These are phyloP conservation scores for Cochlearius cochlearius DNA, from an alignment of 2,113 vertebrate genomes.

Conservation along the genomic window DNA sequence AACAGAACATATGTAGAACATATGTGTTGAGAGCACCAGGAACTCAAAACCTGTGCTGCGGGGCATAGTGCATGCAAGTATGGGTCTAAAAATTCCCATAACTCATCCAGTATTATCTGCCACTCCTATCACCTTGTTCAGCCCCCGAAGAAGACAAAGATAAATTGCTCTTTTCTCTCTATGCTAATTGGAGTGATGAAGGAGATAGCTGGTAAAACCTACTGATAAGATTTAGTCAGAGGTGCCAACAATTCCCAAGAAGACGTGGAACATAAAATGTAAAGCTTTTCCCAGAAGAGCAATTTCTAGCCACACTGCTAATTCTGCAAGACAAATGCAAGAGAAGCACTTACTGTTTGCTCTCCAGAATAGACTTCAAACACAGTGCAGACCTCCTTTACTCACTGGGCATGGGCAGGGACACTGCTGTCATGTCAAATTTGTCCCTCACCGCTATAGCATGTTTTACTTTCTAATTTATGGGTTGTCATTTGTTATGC, in stretches of 20 bases:
- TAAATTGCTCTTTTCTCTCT: slow-evolving; percentile 18
- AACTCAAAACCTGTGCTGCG: neutral
- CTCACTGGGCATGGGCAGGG: neutral
- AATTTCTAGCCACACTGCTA: slow-evolving; percentile 38
- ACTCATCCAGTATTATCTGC: neutral
- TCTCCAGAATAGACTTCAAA: slow-evolving; percentile 8
- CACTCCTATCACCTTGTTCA: neutral
- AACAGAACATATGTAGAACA: too few relatives aligned
- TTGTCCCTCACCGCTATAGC: neutral
- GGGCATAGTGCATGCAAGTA: neutral
- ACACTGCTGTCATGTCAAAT: neutral
- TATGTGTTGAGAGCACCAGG: neutral
- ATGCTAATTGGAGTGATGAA: slow-evolving; percentile 3
- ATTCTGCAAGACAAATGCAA: slow-evolving; percentile 14
- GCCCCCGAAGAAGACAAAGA: neutral
- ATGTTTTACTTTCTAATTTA: neutral
- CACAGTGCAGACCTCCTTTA: neutral
- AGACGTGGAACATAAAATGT: slow-evolving; percentile 36
- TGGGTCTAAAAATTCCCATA: neutral
- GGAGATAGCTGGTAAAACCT: slow-evolving; percentile 9
- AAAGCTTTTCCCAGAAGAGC: slow-evolving; percentile 41
- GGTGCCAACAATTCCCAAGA: slow-evolving; percentile 39
- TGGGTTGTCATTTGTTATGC: neutral
- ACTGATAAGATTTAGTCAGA: slow-evolving; percentile 35
- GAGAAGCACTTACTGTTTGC: neutral